Conservation (phyloP, 2,113 vertebrate genomes). For the Chitala chitala region DNA sequence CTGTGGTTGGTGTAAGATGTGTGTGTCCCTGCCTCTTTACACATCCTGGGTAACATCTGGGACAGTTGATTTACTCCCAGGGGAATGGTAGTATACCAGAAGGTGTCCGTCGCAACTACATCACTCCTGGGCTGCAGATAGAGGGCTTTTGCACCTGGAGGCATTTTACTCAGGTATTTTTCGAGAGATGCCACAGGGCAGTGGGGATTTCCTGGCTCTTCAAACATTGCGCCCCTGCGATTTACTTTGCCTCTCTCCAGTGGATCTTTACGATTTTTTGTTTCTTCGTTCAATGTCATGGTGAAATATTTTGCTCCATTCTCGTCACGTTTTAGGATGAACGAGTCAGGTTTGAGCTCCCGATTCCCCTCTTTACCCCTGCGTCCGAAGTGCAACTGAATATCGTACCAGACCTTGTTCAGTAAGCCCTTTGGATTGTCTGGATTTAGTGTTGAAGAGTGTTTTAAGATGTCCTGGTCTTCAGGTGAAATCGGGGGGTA, state of each 20-base stretch:
- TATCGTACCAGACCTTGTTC: constrained; percentile 29
- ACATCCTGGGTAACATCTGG: constrained; percentile 24
- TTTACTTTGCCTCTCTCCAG: constrained; percentile 9
- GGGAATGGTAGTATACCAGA: constrained; percentile 13
- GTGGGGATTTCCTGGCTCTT: background rate
- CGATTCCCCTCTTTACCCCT: constrained; percentile 22
- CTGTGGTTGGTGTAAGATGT: constrained; percentile 26
- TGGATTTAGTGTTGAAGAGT: constrained; percentile 11
- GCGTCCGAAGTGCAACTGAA: constrained; percentile 22
- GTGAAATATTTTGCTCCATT: constrained; percentile 17
- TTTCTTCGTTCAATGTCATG: background rate
- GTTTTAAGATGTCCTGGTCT: constrained; percentile 19
- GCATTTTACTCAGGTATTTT: constrained; percentile 20
- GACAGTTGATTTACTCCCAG: constrained; percentile 7
- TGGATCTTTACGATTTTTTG: constrained; percentile 1
- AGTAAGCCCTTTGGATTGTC: constrained; percentile 13
- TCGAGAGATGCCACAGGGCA: background rate
- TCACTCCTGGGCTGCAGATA: constrained; percentile 12
- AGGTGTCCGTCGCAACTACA: background rate
- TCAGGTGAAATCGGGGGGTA: constrained; percentile 20
- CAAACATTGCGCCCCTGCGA: background rate
- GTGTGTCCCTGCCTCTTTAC: constrained; percentile 15
- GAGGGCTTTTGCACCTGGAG: constrained; percentile 9
- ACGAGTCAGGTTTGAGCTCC: constrained; percentile 10
- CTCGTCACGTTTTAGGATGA: constrained; percentile 3